Evolutionary conservation across 92 coral and sea anemone genomes (phyloP), one percentile per base, ranked within the genome.

Genomic region (Muricea muricata): DNA sequence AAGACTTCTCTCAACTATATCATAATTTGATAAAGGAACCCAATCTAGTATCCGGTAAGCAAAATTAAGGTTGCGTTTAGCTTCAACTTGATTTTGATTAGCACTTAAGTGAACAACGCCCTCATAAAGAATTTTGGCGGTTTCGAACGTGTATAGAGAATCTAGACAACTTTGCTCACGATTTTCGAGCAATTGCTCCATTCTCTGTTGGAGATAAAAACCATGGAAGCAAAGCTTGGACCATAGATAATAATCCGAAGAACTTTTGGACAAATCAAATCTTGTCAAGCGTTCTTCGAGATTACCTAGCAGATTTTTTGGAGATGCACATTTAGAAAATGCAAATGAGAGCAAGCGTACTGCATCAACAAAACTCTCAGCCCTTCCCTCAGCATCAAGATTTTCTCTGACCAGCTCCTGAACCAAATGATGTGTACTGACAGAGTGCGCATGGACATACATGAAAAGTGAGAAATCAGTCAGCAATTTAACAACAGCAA

Each of bases 41-140:
- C 60, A 52, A 52, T 52, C 60, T 52, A 52, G 23, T 52, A 52
- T 52, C 20, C 23, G 60, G 20, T 52, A 52, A 52, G 23, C 70
- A 63, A 73, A 23, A 73, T 73, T 46, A 2, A 45, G 54, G 0
- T 76, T 32, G 33, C 75, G 67, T 58, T 76, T 85, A 13, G 88
- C 88, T 47, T 75, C 77, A 17, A 61, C 78, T 28, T 58, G 88
- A 13, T 54, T 78, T 25, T 50, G 48, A 37, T 63, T 25, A 5
- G 39, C 87, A 45, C 81, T 34, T 13, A 83, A 39, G 20, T 83
- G n/a, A 6, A 83, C 39, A n/a, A 65, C 87, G 52, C 76, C 52
- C 37, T 83, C 87, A 17, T 83, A 69, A 0, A 83, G 9, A 50
- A 83, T 9, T 25, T 74, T 63, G 29, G 80, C 54, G 0, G 78